A percentile compares a stretch with the other conserved stretches of the same genome.
phyloP scores from a whole-genome alignment of 2,113 vertebrate genomes.

The Silurus meridionalis region DNA sequence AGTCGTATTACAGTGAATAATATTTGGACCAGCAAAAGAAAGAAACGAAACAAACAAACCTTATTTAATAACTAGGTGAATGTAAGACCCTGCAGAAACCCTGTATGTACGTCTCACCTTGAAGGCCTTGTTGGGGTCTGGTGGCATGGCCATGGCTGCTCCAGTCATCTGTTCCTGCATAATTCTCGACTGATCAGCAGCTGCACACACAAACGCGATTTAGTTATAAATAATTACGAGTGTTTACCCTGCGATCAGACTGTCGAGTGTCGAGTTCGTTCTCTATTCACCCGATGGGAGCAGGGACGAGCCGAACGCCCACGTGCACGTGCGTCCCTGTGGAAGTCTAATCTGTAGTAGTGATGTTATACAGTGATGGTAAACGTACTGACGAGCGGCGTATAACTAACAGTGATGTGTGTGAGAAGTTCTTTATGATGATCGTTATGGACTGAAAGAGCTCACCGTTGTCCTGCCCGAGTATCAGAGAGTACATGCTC shows the following conservation, averaged over 20 bases:
- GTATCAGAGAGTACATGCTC: constrained; percentile 79
- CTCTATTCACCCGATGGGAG: not conserved
- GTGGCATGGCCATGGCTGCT: constrained; percentile 73
- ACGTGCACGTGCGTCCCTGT: no score
- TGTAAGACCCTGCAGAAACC: no score
- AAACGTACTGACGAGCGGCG: no score
- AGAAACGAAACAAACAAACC: no score
- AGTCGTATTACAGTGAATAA: no score
- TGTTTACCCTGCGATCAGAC: not conserved
- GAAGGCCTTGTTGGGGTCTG: constrained; percentile 80
- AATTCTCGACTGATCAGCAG: constrained; percentile 73
- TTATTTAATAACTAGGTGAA: no score
- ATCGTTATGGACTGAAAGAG: not conserved
- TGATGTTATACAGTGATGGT: no score
- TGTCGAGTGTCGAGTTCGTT: not conserved
- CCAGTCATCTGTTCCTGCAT: constrained; percentile 82
- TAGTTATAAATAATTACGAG: not conserved
- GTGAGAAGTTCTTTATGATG: not conserved
- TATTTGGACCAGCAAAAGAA: no score
- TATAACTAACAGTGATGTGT: not conserved
- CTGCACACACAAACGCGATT: constrained; percentile 53
- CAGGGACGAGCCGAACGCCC: no score
- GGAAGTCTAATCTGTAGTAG: no score
- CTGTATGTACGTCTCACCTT: constrained; percentile 66
- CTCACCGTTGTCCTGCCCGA: constrained; percentile 82